Conservation (phyloP, 2,888 invertebrate genomes). For the Chaetoderma sp. region DNA sequence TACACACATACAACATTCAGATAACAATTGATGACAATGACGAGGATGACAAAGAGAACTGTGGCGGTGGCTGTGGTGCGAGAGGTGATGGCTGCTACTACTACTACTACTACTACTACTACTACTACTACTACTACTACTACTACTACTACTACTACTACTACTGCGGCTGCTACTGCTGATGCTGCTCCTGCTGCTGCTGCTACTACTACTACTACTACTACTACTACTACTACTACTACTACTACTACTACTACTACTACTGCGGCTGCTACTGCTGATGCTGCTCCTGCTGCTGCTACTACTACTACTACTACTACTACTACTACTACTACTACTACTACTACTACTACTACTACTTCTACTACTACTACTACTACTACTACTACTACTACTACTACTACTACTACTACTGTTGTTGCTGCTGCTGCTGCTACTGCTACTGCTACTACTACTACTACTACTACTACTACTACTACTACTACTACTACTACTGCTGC, state of each 20-base stretch:
- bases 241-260: too few species aligned
- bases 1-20: too few species aligned
- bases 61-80: too few species aligned
- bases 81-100: constrained; percentile 10
- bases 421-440: constrained; percentile 9
- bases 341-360: constrained; percentile 18
- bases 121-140: constrained; percentile 21
- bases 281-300: too few species aligned
- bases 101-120: constrained; percentile 21
- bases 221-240: constrained; percentile 12
- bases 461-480: constrained; percentile 21
- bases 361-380: constrained; percentile 11
- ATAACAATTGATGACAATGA: too few species aligned
- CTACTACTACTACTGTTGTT: constrained; percentile 9
- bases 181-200: constrained; percentile 4
- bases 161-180: too few species aligned
- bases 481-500: constrained; percentile 17
- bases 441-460: constrained; percentile 17
- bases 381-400: constrained; percentile 15
- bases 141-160: constrained; percentile 5
- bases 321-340: constrained; percentile 17
- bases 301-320: constrained; percentile 15
- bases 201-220: constrained; percentile 12
- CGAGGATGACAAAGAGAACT: too few species aligned
- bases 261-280: too few species aligned